phyloP scores from a whole-genome alignment of 1,140 invertebrate species.

The Rhagoletis pomonella region DNA sequence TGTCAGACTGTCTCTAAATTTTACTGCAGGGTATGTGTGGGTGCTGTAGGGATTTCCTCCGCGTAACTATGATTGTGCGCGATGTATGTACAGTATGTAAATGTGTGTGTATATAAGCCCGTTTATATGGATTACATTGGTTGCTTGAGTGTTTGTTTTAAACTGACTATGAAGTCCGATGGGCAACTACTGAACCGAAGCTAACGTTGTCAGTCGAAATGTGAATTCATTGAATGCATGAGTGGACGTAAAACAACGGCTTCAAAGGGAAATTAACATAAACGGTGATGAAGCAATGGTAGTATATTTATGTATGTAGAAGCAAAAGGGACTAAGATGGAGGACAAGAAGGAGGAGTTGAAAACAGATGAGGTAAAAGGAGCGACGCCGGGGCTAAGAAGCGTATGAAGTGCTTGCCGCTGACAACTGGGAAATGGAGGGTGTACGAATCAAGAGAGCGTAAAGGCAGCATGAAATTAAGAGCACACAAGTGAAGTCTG shows the following conservation, averaged over 20 bases:
- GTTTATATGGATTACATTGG: not conserved
- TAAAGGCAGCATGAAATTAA: not conserved
- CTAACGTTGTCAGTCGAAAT: conserved; percentile 41
- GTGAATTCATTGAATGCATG: conserved; percentile 51
- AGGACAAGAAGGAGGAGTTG: not conserved
- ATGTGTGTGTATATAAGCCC: not conserved
- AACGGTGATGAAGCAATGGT: not conserved
- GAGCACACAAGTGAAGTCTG: not conserved
- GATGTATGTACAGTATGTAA: not conserved
- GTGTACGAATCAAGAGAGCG: not conserved
- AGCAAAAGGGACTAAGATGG: not conserved
- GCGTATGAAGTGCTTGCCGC: not conserved
- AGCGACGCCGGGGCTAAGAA: not conserved
- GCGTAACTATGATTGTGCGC: not conserved
- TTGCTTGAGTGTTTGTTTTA: too few relatives aligned
- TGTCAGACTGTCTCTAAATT: too few relatives aligned
- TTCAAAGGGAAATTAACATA: conserved; percentile 51
- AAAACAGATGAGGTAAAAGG: not conserved
- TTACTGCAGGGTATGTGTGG: too few relatives aligned
- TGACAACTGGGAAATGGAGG: not conserved
- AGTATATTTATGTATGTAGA: not conserved
- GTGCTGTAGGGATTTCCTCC: not conserved
- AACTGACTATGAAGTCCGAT: conserved; percentile 10
- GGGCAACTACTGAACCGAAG: conserved; percentile 40
- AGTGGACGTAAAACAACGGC: conserved; percentile 40